Percentiles rank a stretch among this genome's conserved stretches.
Evolutionary conservation across 2,113 vertebrate species (phyloP).

Genomic region (Sminthopsis crassicaudata): DNA sequence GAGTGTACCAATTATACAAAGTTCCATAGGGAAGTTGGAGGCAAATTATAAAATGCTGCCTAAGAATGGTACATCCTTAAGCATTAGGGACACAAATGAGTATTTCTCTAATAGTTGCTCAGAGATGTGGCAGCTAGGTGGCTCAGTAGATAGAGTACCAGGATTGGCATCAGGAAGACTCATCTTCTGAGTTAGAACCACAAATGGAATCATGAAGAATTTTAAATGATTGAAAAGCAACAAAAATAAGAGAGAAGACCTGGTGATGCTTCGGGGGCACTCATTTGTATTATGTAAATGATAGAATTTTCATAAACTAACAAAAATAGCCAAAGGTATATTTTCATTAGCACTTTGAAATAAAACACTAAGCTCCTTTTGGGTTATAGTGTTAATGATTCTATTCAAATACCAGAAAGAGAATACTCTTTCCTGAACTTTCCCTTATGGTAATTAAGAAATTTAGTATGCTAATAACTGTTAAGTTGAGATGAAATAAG

Average conservation of each 20-base stretch:
- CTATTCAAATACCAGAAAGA: not conserved
- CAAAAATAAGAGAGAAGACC: constrained; percentile 43
- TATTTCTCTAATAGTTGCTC: not conserved
- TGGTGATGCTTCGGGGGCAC: constrained; percentile 24
- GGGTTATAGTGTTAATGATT: constrained; percentile 11
- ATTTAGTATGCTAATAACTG: not conserved
- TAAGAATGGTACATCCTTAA: not conserved
- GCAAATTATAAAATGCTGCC: not conserved
- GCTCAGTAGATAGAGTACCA: not conserved
- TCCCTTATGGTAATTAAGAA: too few relatives aligned
- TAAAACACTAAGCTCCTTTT: constrained; percentile 28
- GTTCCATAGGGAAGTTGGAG: not conserved
- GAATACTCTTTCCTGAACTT: too few relatives aligned
- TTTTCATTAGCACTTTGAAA: constrained; percentile 66
- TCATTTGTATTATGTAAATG: constrained; percentile 52
- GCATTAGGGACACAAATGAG: not conserved
- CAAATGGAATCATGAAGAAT: not conserved
- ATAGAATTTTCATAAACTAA: constrained; percentile 64
- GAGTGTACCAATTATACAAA: not conserved
- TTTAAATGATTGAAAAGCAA: not conserved
- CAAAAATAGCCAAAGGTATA: constrained; percentile 26
- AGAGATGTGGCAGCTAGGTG: not conserved
- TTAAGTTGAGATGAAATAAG: not conserved
- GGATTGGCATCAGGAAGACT: not conserved
- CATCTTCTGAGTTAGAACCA: not conserved